Evolutionary conservation across 2,797 vertebrate species (phyloP).

Genomic region (Falco naumanni): DNA sequence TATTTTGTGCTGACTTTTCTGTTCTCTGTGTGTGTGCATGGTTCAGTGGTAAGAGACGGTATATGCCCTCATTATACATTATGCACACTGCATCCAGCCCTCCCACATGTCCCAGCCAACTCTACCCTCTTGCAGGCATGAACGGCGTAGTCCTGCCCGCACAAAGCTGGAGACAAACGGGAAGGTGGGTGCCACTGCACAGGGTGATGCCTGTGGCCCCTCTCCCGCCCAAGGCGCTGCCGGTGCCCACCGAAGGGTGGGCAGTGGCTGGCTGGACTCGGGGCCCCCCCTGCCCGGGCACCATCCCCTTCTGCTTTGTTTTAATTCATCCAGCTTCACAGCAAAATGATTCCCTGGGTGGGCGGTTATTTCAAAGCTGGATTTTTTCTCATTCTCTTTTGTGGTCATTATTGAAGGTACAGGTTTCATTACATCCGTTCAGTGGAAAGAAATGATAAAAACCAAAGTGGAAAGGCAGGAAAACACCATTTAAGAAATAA

Average conservation of each 20-base stretch:
- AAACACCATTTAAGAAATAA: conserved; percentile 48
- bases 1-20: background rate
- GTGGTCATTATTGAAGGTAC: background rate
- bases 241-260: background rate
- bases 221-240: too few relatives aligned
- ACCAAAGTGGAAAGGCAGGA: background rate
- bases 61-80: rapidly evolving
- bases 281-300: too few relatives aligned
- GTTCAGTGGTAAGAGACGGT: rapidly evolving
- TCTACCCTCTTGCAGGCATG: too few relatives aligned
- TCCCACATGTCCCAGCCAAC: background rate
- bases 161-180: rapidly evolving
- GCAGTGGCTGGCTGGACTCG: background rate
- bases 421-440: background rate
- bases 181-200: rapidly evolving
- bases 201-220: rapidly evolving
- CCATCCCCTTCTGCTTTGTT: background rate
- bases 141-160: rapidly evolving
- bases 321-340: background rate
- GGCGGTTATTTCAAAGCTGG: background rate
- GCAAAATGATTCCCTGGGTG: rapidly evolving
- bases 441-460: conserved; percentile 13
- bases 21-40: background rate
- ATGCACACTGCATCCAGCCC: rapidly evolving
- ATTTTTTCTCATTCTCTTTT: background rate